Evolutionary conservation across 1,140 invertebrate genomes (phyloP).

Genomic region (Amphibalanus amphitrite): DNA sequence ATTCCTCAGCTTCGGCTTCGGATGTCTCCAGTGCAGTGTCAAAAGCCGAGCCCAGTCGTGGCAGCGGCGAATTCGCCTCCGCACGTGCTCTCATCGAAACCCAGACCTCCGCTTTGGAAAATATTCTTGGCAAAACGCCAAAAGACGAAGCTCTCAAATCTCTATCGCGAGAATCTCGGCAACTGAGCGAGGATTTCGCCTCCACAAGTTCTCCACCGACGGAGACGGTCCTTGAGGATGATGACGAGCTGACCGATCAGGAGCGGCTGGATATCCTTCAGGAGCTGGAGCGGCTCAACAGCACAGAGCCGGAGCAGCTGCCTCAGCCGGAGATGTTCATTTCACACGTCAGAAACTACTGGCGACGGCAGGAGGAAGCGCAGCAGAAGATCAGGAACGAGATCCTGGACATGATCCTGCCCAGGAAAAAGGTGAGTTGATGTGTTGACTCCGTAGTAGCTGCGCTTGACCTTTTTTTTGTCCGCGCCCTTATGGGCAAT

Average conservation of each 20-base stretch:
- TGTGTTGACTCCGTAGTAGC: too few relatives aligned
- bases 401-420: neutral
- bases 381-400: neutral
- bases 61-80: neutral
- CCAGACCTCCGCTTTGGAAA: too few relatives aligned
- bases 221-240: neutral
- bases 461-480: too few relatives aligned
- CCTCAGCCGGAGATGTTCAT: neutral
- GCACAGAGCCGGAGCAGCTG: neutral
- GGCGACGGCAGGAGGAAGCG: neutral
- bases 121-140: too few relatives aligned
- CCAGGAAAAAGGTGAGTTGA: neutral
- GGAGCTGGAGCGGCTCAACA: conserved; percentile 2
- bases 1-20: neutral
- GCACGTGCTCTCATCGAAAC: neutral
- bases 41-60: neutral
- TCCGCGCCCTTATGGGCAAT: too few relatives aligned
- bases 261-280: neutral
- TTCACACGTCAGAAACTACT: neutral
- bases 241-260: neutral
- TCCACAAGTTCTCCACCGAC: too few relatives aligned
- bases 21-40: neutral
- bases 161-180: too few relatives aligned
- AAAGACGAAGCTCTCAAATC: too few relatives aligned
- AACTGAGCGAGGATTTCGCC: too few relatives aligned